Conservation (phyloP, 2,113 vertebrate genomes). For the Laticauda colubrina region DNA sequence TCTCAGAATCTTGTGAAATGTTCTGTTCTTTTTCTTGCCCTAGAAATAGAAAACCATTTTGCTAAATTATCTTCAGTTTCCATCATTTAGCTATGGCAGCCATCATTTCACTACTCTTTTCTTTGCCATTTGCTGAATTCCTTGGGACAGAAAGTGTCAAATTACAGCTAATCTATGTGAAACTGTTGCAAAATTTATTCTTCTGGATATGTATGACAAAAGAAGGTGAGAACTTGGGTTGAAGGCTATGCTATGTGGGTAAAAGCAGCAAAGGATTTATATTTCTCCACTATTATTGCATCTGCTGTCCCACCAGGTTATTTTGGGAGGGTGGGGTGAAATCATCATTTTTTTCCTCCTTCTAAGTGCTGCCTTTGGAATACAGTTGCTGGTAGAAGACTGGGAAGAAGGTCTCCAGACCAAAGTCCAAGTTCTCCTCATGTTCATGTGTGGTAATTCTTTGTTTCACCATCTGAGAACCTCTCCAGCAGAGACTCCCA, state of each 20-base stretch:
- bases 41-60: neutral
- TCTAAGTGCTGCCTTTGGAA: neutral
- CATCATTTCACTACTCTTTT: neutral
- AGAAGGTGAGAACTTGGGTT: neutral
- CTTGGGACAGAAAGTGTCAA: neutral
- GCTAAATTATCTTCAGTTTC: neutral
- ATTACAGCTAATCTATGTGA: neutral
- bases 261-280: neutral
- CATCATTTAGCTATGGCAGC: neutral
- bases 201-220: neutral
- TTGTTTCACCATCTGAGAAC: neutral
- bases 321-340: neutral
- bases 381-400: neutral
- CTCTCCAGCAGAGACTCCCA: neutral
- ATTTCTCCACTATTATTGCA: neutral
- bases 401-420: neutral
- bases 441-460: neutral
- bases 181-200: neutral
- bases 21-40: neutral
- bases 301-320: neutral
- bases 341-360: neutral
- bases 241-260: neutral
- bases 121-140: neutral
- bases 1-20: neutral
- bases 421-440: neutral